Conservation (phyloP, 2,888 invertebrate genomes). For the Cecidostiba fungosa region DNA sequence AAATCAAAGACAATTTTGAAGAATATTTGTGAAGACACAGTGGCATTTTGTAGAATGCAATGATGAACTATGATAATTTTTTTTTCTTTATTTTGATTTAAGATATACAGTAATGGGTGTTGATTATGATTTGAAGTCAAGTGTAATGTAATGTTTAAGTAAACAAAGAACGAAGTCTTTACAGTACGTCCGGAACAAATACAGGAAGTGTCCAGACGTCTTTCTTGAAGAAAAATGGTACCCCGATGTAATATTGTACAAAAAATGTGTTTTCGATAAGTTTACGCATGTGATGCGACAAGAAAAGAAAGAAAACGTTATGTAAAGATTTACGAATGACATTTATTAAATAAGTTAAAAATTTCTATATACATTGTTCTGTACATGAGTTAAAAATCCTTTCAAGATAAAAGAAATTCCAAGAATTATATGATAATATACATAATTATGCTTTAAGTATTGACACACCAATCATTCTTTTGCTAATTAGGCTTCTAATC, state of each 20-base stretch:
- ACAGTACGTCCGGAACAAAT: conserved; percentile 40
- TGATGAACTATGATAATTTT: conserved; percentile 54
- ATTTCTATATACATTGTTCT: conserved; percentile 70
- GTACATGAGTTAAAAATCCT: conserved; percentile 53
- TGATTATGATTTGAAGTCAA: conserved; percentile 59
- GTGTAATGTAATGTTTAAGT: conserved; percentile 56
- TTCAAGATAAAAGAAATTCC: conserved; percentile 26
- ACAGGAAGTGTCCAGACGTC: conserved; percentile 42
- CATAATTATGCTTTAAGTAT: not conserved
- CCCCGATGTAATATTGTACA: conserved; percentile 64
- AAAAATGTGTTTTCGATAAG: conserved; percentile 65
- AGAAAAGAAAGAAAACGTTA: conserved; percentile 64
- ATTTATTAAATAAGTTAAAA: conserved; percentile 72
- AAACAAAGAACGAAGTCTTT: conserved; percentile 31
- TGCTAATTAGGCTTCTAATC: not conserved
- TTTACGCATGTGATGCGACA: conserved; percentile 64
- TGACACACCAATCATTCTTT: not conserved
- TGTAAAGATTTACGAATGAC: conserved; percentile 67
- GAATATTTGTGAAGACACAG: conserved; percentile 57
- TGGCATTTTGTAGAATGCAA: conserved; percentile 57
- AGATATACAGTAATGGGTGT: conserved; percentile 52
- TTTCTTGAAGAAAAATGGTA: conserved; percentile 58
- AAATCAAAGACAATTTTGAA: conserved; percentile 58
- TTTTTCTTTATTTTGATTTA: conserved; percentile 58
- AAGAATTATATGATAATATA: conserved; percentile 25